Base-by-base conservation (phyloP, 2,888 invertebrate species). In the Trichopria drosophilae region DNA sequence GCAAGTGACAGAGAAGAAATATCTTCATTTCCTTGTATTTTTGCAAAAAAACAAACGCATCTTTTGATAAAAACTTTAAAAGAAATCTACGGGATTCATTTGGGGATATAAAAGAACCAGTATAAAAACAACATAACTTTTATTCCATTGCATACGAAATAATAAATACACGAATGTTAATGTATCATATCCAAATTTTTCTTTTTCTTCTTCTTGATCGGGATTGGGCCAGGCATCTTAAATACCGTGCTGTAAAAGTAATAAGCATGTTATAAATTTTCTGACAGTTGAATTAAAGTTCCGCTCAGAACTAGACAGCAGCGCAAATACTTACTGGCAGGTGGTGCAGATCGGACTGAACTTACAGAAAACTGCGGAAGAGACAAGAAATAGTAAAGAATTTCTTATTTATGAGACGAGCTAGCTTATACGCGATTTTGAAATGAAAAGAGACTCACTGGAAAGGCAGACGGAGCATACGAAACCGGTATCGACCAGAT, bases 381-480 rank as follows among this genome's bases (percentile, higher is more conserved):
- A 62, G 68, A 66, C 22, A 54, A 54, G 19, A 32, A 10, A 42
- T 49, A 46, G 15, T 10, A 12, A 12, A 13, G 15, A 12, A 13
- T 35, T 26, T 7, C 28, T 34, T 49, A 26, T 47, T 32, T 26
- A 47, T 28, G 15, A 19, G 37, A 12, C 36, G 23, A 6, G 26
- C 44, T 39, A 39, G 60, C 7, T 16, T 18, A 20, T 19, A 6
- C 15, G 40, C 45, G 51, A 29, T 40, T 53, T 52, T 39, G 16
- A 51, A 53, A 51, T 48, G 45, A 51, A 52, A 39, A 51, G 56
- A 34, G n/a, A 48, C 85, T 82, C 73, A 91, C 92, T 92, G 60
- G 96, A 96, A 31, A 99, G 80, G 75, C 98, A 98, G 44, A 97
- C 93, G 6, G 97, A 98, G 78, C 98, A 99, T 15, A 98, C 97